Evolutionary conservation across 2,797 vertebrate species (phyloP), one percentile per base, ranked within the genome.

Genomic region (Tympanoctomys barrerae): DNA sequence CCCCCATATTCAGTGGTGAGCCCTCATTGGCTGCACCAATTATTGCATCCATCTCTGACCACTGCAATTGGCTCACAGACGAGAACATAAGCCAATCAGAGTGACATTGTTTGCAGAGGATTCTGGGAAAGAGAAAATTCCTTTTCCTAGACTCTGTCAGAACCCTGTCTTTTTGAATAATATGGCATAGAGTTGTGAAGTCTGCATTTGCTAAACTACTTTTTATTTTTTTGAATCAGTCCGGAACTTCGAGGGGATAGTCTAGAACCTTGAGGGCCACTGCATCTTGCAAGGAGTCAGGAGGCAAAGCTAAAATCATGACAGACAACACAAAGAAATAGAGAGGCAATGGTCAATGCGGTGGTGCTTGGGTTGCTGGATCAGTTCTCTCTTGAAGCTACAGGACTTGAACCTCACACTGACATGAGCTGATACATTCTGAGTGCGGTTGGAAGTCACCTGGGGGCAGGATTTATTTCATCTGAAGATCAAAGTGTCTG

Each of bases 41-140:
- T 13, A n/a, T 2, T 1, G 19, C 19, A 0, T n/a, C 12, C 26
- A 42, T 7, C 52, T 75, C 22, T 75, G n/a, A 3, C 1, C 6
- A 5, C 59, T 54, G 39, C 24, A 78, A 68, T 52, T 57, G 31
- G 75, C n/a, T 57, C n/a, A 36, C 42, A 8, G 28, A 52, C 59
- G n/a, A 77, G 2, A 16, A 62, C 39, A 7, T 13, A 24, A 57
- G 66, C 71, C 39, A 57, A 18, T 54, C 49, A 57, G 39, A 92
- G 0, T 68, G 82, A 36, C 61, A 57, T 24, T 13, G 36, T 68
- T 49, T 42, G 13, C 31, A 26, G 21, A n/a, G 33, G 26, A 16
- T 83, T 92, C 80, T 62, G 26, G 31, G 77, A 46, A 80, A 62
- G 12, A 28, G 26, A 31, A 33, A 19, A 0, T 4, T 31, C 14